Evolutionary conservation across 2,797 vertebrate genomes (phyloP).

Genomic region (Ptychobarbus kaznakovi): DNA sequence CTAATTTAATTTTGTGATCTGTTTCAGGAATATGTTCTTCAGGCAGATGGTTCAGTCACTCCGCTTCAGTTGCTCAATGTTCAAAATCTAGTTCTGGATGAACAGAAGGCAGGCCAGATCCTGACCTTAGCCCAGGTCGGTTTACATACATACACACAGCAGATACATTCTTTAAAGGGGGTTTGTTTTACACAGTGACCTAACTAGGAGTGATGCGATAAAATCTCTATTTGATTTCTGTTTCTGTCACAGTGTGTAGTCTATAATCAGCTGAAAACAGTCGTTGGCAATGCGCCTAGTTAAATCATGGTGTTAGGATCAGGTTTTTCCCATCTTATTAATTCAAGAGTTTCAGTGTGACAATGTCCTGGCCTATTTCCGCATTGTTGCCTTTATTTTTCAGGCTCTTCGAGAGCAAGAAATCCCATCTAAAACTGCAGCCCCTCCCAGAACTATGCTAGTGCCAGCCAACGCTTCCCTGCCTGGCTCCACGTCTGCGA

Average conservation of each 20-base stretch:
- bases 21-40: slow-evolving; percentile 80
- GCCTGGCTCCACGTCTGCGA: slow-evolving; percentile 75
- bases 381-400: slow-evolving; percentile 1
- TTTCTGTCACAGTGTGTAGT: background rate
- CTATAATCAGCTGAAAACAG: background rate
- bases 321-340: background rate
- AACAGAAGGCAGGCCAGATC: slow-evolving; percentile 83
- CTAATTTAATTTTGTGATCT: background rate
- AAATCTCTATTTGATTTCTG: background rate
- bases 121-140: slow-evolving; percentile 61
- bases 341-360: slow-evolving; percentile 1
- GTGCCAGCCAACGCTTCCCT: slow-evolving; percentile 71
- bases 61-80: slow-evolving; percentile 73
- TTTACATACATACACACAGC: background rate
- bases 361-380: background rate
- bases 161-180: background rate
- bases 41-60: slow-evolving; percentile 81
- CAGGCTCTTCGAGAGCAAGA: slow-evolving; percentile 74
- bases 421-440: slow-evolving; percentile 58
- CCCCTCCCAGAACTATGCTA: slow-evolving; percentile 64
- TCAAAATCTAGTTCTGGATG: slow-evolving; percentile 83
- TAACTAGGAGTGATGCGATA: background rate
- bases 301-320: background rate
- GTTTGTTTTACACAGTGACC: background rate
- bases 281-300: background rate